A percentile compares a stretch with the other conserved stretches of the same genome.
Evolutionary conservation across 1,140 invertebrate species (phyloP).

Genomic region (Vollenhovia emeryi): DNA sequence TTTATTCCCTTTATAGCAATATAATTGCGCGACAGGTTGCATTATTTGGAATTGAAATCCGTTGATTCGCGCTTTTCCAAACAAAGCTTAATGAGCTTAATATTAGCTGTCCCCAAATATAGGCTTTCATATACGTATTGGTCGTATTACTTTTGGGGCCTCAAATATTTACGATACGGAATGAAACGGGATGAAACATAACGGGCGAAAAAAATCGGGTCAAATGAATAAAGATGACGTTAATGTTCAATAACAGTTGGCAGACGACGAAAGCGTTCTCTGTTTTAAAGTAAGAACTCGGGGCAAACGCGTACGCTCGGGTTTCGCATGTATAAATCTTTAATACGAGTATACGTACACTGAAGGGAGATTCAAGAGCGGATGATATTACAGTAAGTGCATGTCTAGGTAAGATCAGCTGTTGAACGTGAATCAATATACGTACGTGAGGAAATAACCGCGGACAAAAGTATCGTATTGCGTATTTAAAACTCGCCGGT

Average conservation of each 20-base stretch:
- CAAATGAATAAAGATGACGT: conserved; percentile 20
- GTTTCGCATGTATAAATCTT: background rate
- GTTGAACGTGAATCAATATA: background rate
- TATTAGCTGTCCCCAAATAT: background rate
- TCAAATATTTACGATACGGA: conserved; percentile 29
- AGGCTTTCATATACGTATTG: background rate
- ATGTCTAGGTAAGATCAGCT: background rate
- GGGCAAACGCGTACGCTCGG: background rate
- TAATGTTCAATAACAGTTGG: background rate
- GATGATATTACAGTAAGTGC: background rate
- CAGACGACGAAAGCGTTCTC: background rate
- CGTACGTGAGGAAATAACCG: background rate
- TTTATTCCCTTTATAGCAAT: background rate
- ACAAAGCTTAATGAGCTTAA: conserved; percentile 26
- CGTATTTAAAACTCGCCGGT: background rate
- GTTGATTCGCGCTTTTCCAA: conserved; percentile 1
- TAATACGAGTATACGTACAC: no score
- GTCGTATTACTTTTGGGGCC: background rate
- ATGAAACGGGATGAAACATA: conserved; percentile 4
- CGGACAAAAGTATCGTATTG: background rate
- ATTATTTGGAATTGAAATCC: conserved; percentile 4
- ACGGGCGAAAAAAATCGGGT: conserved; percentile 11
- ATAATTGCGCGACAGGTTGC: background rate
- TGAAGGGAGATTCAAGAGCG: background rate
- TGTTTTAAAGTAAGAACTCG: background rate